Conservation (phyloP, 2,113 vertebrate genomes). For the Spheniscus mendiculus region DNA sequence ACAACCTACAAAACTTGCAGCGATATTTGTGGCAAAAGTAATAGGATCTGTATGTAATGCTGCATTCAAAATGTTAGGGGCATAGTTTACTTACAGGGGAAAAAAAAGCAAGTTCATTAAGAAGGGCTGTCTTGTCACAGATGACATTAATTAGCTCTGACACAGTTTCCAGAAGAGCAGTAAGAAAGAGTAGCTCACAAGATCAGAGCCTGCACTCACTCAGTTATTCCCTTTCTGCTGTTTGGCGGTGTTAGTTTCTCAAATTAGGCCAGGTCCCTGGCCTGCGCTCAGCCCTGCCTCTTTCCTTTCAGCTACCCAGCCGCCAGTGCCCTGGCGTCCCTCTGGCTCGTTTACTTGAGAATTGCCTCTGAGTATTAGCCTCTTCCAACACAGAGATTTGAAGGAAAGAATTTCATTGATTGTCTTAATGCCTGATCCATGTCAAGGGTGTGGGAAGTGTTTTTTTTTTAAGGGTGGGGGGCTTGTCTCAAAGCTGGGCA, state of each 20-base stretch:
- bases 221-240: not conserved
- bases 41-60: not conserved
- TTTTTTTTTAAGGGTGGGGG: too few relatives aligned
- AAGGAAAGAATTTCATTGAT: not conserved
- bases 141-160: conserved; percentile 5
- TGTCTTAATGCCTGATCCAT: not conserved
- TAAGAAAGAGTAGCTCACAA: not conserved
- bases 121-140: not conserved
- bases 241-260: not conserved
- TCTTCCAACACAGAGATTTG: fast-evolving
- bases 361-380: fast-evolving
- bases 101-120: not conserved
- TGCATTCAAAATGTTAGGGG: not conserved
- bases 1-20: not conserved
- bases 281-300: fast-evolving
- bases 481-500: not conserved
- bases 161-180: not conserved
- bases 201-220: not conserved
- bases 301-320: not conserved
- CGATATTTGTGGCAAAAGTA: not conserved
- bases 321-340: fast-evolving
- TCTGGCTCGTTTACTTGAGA: fast-evolving
- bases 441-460: fast-evolving
- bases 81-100: not conserved
- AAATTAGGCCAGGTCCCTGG: not conserved